A percentile compares a stretch with the other conserved stretches of the same genome.
phyloP scores from a whole-genome alignment of 2,888 invertebrate genomes.

The Troilus luridus region DNA sequence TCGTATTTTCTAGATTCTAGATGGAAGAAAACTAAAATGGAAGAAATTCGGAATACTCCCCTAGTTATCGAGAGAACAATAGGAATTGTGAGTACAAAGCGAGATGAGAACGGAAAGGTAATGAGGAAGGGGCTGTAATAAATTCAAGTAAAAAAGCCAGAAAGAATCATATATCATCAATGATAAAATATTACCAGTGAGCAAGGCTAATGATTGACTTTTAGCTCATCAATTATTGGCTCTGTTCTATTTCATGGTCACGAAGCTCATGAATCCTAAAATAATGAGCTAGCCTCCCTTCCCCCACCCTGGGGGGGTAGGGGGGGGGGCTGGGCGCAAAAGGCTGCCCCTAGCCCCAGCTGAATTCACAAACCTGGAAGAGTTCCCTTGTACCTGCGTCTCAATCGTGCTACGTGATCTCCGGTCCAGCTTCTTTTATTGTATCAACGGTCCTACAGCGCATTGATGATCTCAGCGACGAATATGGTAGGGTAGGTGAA shows the following conservation, averaged over 20 bases:
- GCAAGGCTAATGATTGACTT: conserved; percentile 56
- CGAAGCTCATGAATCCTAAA: conserved; percentile 55
- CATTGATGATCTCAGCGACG: too few species aligned
- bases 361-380: neutral
- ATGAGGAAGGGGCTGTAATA: conserved; percentile 44
- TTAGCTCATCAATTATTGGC: conserved; percentile 56
- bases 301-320: neutral
- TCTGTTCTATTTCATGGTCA: conserved; percentile 54
- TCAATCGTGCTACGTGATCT: neutral
- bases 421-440: too few species aligned
- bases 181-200: conserved; percentile 54
- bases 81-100: neutral
- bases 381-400: neutral
- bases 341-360: too few species aligned
- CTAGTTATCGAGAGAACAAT: neutral
- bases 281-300: conserved; percentile 28
- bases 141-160: conserved; percentile 52
- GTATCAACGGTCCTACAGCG: too few species aligned
- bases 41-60: neutral
- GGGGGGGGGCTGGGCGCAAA: neutral
- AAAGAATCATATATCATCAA: conserved; percentile 52
- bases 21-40: neutral
- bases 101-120: conserved; percentile 28
- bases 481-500: too few species aligned
- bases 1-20: neutral